Base-by-base conservation (phyloP, 2,888 invertebrate species). In the Acrobasis consociella region DNA sequence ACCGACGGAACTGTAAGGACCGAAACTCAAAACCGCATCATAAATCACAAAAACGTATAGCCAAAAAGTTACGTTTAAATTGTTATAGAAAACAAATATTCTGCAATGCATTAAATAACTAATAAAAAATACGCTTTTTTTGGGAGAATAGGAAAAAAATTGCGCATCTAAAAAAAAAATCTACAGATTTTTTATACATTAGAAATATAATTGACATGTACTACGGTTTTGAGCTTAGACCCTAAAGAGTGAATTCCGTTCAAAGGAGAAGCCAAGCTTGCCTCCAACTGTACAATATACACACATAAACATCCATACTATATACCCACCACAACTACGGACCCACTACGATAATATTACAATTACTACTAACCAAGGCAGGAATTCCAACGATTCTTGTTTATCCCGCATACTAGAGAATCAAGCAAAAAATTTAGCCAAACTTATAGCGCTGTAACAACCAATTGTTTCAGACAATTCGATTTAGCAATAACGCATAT, bases 401-500 rank as follows among this genome's bases (percentile, higher is more conserved):
- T 96, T 96, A 94, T 95, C 95, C 95, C 95, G 95, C 94, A 94
- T 95, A 95, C 95, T 96, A 94, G 93, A 89, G 89, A 93, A 93
- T 79, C 85, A 91, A 89, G 89, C 86, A 86, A 68, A 77, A 78
- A 76, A 76, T 85, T 86, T 87, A 89, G 85, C 80, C 74, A 78
- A 81, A 80, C 69, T 64, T 66, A 68, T 65, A 64, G 65, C 61
- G 62, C 22, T 64, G 56, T 63, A 59, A 55, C 52, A 52, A 49
- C 42, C 42, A 56, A 60, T 59, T 59, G 49, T 63, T 22, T 63
- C n/a, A 63, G 38, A n/a, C 52, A 51, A 15, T 10, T 46, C 46
- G 46, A 22, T n/a, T 38, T 42, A 46, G 56, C 39, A 46, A 31
- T 46, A 3, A 56, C 22, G 42, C 56, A 42, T 46, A 16, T 56